Evolutionary conservation across 1,140 invertebrate species (phyloP).

Genomic region (Hyles euphorbiae): DNA sequence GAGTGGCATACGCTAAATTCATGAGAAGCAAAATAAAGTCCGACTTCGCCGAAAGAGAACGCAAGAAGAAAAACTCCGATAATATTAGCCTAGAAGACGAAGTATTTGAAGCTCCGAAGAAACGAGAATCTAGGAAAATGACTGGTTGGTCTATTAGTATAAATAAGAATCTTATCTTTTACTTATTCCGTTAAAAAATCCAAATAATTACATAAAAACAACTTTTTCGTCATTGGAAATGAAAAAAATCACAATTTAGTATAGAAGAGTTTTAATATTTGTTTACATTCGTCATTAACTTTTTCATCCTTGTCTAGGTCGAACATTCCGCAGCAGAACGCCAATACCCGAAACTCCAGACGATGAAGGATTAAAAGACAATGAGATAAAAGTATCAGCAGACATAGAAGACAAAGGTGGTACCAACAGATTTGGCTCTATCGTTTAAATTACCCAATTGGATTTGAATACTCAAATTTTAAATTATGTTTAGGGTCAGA

Average conservation of each 20-base stretch:
- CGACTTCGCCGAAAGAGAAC: conserved; percentile 70
- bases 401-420: conserved; percentile 64
- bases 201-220: too few relatives aligned
- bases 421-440: too few relatives aligned
- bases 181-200: too few relatives aligned
- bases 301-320: conserved; percentile 13
- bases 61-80: conserved; percentile 26
- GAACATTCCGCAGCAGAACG: conserved; percentile 64
- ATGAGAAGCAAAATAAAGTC: conserved; percentile 82
- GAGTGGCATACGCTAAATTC: conserved; percentile 90
- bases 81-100: conserved; percentile 51
- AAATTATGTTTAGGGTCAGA: conserved; percentile 32
- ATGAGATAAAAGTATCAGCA: conserved; percentile 63
- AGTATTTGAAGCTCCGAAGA: conserved; percentile 44
- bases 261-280: too few relatives aligned
- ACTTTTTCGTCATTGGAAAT: too few relatives aligned
- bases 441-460: too few relatives aligned
- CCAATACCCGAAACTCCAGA: conserved; percentile 72
- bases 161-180: too few relatives aligned
- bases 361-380: conserved; percentile 46
- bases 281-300: too few relatives aligned
- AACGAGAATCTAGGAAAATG: conserved; percentile 18
- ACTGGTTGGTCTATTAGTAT: conserved; percentile 19
- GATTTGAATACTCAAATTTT: background rate
- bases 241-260: too few relatives aligned